These are phyloP conservation scores for Psylliodes chrysocephalus DNA, from an alignment of 2,888 invertebrate species.

Conservation along the genomic window DNA sequence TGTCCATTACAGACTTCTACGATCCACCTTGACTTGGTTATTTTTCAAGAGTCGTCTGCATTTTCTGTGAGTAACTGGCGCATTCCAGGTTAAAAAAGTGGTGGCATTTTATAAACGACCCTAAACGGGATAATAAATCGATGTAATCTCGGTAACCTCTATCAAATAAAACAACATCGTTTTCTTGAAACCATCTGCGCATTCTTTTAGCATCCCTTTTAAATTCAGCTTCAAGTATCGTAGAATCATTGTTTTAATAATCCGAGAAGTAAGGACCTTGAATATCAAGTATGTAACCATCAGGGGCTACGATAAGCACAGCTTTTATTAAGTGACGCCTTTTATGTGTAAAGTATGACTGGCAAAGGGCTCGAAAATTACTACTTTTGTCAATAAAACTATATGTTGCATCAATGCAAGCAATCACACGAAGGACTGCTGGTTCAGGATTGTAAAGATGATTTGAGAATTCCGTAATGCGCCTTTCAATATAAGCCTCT, in stretches of 20 bases:
- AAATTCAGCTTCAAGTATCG: neutral
- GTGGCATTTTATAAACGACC: neutral
- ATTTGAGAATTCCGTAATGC: neutral
- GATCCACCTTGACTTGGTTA: neutral
- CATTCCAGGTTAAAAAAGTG: neutral
- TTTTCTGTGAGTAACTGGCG: neutral
- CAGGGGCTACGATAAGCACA: neutral
- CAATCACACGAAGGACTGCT: neutral
- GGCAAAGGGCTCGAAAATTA: neutral
- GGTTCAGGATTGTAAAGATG: neutral
- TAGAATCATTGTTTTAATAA: neutral
- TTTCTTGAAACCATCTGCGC: neutral
- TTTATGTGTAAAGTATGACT: neutral
- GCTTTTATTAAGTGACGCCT: neutral
- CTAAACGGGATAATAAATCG: neutral
- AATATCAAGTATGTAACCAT: neutral
- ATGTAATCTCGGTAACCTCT: neutral
- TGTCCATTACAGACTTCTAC: neutral
- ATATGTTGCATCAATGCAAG: neutral
- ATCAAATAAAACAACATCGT: neutral
- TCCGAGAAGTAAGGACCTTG: neutral
- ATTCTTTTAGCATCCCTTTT: neutral
- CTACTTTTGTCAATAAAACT: neutral
- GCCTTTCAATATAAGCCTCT: neutral
- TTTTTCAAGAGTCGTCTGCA: neutral